Evolutionary conservation across 2,113 vertebrate species (phyloP).

Genomic region (Triplophysa siluroides): DNA sequence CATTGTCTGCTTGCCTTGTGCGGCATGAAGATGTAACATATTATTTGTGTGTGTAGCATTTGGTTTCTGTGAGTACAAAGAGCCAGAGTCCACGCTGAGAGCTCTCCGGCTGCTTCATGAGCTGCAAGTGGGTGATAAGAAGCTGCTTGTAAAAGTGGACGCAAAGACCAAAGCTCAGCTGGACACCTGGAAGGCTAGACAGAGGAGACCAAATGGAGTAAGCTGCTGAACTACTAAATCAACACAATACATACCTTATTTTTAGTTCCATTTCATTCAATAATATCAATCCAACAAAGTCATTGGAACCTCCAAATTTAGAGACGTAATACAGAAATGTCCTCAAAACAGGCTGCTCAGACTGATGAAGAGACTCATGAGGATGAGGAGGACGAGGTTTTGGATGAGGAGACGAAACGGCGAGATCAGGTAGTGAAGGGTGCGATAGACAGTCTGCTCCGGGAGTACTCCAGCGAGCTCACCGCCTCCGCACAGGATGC

Average conservation of each 20-base stretch:
- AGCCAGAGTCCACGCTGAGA: slow-evolving; percentile 94
- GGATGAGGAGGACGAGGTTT: slow-evolving; percentile 80
- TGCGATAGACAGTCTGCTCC: slow-evolving; percentile 92
- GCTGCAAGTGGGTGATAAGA: slow-evolving; percentile 95
- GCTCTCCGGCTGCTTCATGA: slow-evolving; percentile 92
- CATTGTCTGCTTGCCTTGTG: neutral
- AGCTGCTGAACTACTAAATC: neutral
- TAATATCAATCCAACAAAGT: no score
- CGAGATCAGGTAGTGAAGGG: slow-evolving; percentile 93
- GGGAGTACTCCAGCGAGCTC: slow-evolving; percentile 95
- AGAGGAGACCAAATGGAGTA: slow-evolving; percentile 82
- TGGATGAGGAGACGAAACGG: slow-evolving; percentile 94
- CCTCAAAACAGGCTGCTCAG: slow-evolving; percentile 58
- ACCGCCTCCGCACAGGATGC: slow-evolving; percentile 93
- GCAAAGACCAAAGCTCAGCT: slow-evolving; percentile 98
- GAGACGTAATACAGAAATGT: neutral
- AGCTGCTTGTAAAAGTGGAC: slow-evolving; percentile 96
- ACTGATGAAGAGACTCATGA: slow-evolving; percentile 65
- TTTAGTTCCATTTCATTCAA: no score
- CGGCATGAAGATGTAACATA: neutral
- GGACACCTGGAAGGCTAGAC: slow-evolving; percentile 98
- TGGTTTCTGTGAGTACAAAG: slow-evolving; percentile 98
- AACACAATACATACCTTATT: neutral
- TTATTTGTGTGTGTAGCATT: slow-evolving; percentile 78
- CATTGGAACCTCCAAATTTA: no score